Base-by-base conservation (phyloP, 37 sponge, comb jelly and placozoan genomes). In the Tethya wilhelma region DNA sequence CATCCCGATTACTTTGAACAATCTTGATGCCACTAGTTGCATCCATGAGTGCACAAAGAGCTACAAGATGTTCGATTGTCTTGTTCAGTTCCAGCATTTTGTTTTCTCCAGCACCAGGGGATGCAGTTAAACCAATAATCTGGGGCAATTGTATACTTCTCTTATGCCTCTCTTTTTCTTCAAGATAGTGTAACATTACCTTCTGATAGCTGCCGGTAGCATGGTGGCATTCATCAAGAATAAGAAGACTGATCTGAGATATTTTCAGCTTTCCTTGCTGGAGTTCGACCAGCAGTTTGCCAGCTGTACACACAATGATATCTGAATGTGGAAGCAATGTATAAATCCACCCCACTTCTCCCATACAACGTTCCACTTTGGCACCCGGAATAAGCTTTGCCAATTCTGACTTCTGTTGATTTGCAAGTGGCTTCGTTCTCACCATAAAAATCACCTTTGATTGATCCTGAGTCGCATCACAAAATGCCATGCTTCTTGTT, bases 181-280 rank as follows among this genome's bases (percentile, higher is more conserved):
- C 69, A 26, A 83, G 44, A 67, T 83, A 89, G 38, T 56, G 30
- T 32, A 26, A 26, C 89, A 89, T 89, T 44, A 89, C 26, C 8
- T 40, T 55, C 11, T 76, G 85, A 56, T 95, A 60, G 42, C 68
- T 73, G 34, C 84, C 79, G 56, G 67, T 64, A 23, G 93, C 73
- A 44, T 92, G 80, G 74, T 95, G 96, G 59, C 96, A 95, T 60
- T 95, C 96, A 69, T 95, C 96, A 26, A 92, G n/a, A 5, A 95
- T 69, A 25, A 95, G 62, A 12, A 95, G 69, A 71, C 73, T 86
- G 19, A 83, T n/a, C 17, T 81, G n/a, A 6, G 12, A 26, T 2
- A 74, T 56, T 39, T 28, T 64, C 25, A 87, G 49, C 42, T n/a
- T 39, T 19, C 46, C 56, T 0, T 38, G 43, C 22, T 56, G 34